Percentiles rank a stretch among this genome's conserved stretches.
These are phyloP conservation scores for Synanthedon myopaeformis DNA, from an alignment of 2,888 invertebrate species.

Conservation along the genomic window DNA sequence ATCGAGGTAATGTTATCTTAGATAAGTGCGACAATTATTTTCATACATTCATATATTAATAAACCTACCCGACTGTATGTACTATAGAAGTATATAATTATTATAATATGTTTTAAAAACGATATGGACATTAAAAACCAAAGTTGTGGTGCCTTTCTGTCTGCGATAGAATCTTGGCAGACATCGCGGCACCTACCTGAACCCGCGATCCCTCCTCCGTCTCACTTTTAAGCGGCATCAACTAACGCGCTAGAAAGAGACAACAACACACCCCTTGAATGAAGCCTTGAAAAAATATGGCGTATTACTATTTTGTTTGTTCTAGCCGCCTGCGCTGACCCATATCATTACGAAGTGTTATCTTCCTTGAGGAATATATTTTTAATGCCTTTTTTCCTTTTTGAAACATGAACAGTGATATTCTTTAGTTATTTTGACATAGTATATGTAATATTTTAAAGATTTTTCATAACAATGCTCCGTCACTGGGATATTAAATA, in stretches of 20 bases:
- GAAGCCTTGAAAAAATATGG: conserved; percentile 36
- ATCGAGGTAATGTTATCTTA: no score
- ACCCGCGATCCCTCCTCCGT: conserved; percentile 30
- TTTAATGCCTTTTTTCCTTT: conserved; percentile 44
- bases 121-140: conserved; percentile 23
- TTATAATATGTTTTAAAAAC: not conserved
- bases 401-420: conserved; percentile 59
- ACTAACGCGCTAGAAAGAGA: conserved; percentile 12
- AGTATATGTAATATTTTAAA: conserved; percentile 25
- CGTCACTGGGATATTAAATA: not conserved
- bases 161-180: conserved; percentile 35
- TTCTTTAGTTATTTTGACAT: conserved; percentile 50
- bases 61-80: no score
- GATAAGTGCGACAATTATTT: no score
- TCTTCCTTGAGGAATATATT: conserved; percentile 64
- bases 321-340: conserved; percentile 65
- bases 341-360: conserved; percentile 67
- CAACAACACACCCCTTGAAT: conserved; percentile 23
- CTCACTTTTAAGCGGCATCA: conserved; percentile 17
- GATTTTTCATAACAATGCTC: not conserved
- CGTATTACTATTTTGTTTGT: conserved; percentile 52
- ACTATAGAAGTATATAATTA: no score
- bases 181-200: conserved; percentile 64
- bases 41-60: no score
- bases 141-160: conserved; percentile 59